Evolutionary conservation across 2,888 invertebrate genomes (phyloP), one percentile per base, ranked within the genome.

Genomic region (Molanna angustata): DNA sequence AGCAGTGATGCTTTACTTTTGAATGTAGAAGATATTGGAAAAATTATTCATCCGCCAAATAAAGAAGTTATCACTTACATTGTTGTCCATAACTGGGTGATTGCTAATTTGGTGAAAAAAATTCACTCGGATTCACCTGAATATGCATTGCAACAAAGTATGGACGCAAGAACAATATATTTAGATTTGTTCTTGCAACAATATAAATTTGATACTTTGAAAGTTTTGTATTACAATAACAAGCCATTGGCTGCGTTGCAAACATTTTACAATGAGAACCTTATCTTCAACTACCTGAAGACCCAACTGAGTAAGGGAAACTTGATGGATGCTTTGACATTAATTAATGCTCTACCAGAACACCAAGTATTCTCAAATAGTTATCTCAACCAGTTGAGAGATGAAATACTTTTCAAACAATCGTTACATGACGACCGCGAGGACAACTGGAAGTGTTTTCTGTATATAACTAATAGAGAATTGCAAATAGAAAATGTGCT

Each of bases 101-200:
- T 86, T 37, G 84, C 85, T 0, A 82, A 84, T 63, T 75, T 86
- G n/a, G 75, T 86, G 19, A 81, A 80, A 62, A 80, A 80, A 64
- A 80, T 86, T 57, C 80, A 84, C 61, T 74, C 77, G 1, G 72
- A 80, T 4, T 70, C 75, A 3, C 75, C 76, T 33, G 76, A 76
- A 45, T 71, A 68, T 47, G 71, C 66, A 46, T 67, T 77, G 54
- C 73, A 74, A 56, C 69, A 78, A 62, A 75, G 75, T 42, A 75
- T 78, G 61, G 80, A 81, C 44, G 74, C 79, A 3, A 73, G 85
- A 13, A 80, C 80, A 0, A 76, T 76, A 61, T 79, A 78, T 31
- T 72, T 86, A 2, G 80, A 82, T 48, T 83, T 81, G 63, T 80
- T 80, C 52, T 72, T 83, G 65, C 77, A 76, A 35, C 67, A 84